A percentile compares a stretch with the other conserved stretches of the same genome.
These are phyloP conservation scores for Telmatherina bonti DNA, from an alignment of 2,797 vertebrate species.

Conservation along the genomic window DNA sequence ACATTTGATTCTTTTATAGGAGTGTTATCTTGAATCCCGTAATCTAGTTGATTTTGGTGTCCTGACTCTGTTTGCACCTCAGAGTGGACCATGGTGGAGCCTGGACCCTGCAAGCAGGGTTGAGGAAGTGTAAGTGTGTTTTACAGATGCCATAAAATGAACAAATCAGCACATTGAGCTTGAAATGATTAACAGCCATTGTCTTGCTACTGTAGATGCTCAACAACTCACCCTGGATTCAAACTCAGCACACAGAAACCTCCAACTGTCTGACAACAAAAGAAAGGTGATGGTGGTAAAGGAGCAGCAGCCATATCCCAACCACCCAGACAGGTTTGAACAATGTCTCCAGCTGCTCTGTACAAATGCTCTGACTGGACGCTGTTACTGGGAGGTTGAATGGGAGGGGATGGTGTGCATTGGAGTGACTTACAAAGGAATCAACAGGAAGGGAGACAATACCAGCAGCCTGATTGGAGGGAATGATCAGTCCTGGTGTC, in stretches of 20 bases:
- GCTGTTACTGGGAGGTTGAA: too few relatives aligned
- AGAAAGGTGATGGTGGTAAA: neutral
- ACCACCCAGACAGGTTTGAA: constrained; percentile 4
- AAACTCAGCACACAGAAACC: constrained; percentile 8
- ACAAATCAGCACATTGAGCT: neutral
- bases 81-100: constrained; percentile 4
- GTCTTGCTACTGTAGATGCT: neutral
- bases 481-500: constrained; percentile 10
- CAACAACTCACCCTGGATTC: neutral
- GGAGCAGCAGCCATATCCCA: neutral
- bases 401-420: constrained; percentile 29
- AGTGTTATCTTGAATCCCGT: too few relatives aligned
- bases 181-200: neutral
- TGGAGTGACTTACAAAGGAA: constrained; percentile 25
- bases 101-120: neutral
- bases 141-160: too few relatives aligned
- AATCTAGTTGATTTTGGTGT: too few relatives aligned
- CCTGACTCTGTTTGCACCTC: neutral
- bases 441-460: constrained; percentile 14
- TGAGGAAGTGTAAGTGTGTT: constrained; percentile 5
- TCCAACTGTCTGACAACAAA: neutral
- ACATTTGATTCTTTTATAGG: too few relatives aligned
- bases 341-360: constrained; percentile 11
- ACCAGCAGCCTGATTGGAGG: neutral
- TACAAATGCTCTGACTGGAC: constrained; percentile 10